Evolutionary conservation across 2,113 vertebrate genomes (phyloP).

Genomic region (Lepisosteus osseus): DNA sequence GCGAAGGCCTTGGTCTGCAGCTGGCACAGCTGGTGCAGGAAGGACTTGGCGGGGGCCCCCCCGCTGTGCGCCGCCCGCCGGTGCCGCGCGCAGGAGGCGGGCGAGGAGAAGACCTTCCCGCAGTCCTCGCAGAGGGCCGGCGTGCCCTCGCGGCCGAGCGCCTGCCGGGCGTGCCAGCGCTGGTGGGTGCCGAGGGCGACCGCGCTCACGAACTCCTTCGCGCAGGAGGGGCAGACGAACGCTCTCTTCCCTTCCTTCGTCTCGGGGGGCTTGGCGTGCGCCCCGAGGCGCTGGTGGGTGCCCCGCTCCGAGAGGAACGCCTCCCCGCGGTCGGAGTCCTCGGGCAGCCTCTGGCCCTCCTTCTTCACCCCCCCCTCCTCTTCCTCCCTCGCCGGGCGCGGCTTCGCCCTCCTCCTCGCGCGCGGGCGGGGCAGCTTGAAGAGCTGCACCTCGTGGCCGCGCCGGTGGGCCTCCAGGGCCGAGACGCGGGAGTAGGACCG

Average conservation of each 20-base stretch:
- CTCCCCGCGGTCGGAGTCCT: slow-evolving; percentile 59
- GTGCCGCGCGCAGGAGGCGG: slow-evolving; percentile 60
- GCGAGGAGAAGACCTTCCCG: slow-evolving; percentile 59
- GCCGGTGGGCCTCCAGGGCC: slow-evolving; percentile 71
- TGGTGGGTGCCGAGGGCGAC: slow-evolving; percentile 59
- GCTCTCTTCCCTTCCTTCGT: slow-evolving; percentile 50
- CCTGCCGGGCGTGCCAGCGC: slow-evolving; percentile 59
- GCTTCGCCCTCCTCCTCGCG: slow-evolving; percentile 29
- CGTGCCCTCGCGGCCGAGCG: slow-evolving; percentile 26
- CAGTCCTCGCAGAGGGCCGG: slow-evolving; percentile 60
- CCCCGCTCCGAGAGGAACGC: slow-evolving; percentile 45
- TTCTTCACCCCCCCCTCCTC: slow-evolving; percentile 16
- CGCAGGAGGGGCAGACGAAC: slow-evolving; percentile 60
- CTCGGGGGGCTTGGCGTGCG: slow-evolving; percentile 44
- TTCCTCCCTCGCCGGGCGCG: slow-evolving; percentile 23
- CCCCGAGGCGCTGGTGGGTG: slow-evolving; percentile 64
- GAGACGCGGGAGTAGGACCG: slow-evolving; percentile 68
- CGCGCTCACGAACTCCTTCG: slow-evolving; percentile 50
- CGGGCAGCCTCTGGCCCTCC: slow-evolving; percentile 32
- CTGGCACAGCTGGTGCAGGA: slow-evolving; percentile 66
- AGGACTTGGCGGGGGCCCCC: slow-evolving; percentile 63
- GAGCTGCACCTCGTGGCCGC: slow-evolving; percentile 70
- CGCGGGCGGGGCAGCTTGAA: slow-evolving; percentile 49
- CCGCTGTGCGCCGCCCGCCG: slow-evolving; percentile 54
- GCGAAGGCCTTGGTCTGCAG: slow-evolving; percentile 70